phyloP scores from a whole-genome alignment of 2,797 vertebrate genomes.

The Sphenopsis melanotis region DNA sequence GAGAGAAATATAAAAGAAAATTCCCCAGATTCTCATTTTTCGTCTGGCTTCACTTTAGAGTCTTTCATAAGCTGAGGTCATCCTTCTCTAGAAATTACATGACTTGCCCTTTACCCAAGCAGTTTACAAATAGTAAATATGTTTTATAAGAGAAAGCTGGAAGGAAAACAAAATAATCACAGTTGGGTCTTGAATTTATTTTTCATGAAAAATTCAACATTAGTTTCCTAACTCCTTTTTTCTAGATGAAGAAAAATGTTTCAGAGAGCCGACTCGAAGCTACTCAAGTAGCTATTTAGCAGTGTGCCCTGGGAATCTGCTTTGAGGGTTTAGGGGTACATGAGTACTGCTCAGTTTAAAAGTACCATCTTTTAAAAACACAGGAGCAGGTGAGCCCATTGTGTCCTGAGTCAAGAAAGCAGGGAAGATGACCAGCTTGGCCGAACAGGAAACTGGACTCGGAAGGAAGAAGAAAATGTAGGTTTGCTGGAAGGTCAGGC shows the following conservation, averaged over 20 bases:
- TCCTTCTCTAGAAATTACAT: neutral
- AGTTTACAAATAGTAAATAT: neutral
- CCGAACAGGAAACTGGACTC: neutral
- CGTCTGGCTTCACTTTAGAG: constrained; percentile 10
- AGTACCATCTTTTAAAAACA: neutral
- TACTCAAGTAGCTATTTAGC: neutral
- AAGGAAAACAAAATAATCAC: neutral
- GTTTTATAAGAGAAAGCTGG: constrained; percentile 24
- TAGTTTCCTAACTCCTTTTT: neutral
- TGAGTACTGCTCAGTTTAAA: neutral
- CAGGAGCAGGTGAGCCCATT: neutral
- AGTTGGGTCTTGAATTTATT: neutral
- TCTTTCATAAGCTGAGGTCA: constrained; percentile 22
- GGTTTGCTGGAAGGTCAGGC: neutral
- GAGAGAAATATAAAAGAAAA: neutral
- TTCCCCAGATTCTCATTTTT: neutral
- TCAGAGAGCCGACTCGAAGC: neutral
- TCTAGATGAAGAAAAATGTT: neutral
- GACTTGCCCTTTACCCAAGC: neutral
- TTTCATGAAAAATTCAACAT: neutral
- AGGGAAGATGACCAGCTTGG: neutral
- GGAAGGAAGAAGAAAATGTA: neutral
- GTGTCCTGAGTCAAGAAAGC: neutral
- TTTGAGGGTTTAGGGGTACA: neutral
- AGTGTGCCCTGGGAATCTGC: neutral